Conservation (phyloP, 35 echinoderm and acorn worm species). For the Anneissia japonica region DNA sequence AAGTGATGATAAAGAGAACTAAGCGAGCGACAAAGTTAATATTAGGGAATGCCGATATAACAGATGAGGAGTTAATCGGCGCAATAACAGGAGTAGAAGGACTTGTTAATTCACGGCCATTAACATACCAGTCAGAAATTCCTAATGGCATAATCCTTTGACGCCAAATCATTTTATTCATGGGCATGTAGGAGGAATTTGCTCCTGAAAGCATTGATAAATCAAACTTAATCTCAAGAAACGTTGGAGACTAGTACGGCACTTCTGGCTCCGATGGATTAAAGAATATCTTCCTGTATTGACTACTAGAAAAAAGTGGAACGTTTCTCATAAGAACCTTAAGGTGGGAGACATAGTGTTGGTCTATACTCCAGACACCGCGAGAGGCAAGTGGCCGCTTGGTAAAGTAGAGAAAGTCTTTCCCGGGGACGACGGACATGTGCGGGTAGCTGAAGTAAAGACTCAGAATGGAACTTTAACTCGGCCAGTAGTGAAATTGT, state of each 20-base stretch:
- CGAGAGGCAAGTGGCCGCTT: not conserved
- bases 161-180: slow-evolving; percentile 15
- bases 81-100: slow-evolving; percentile 3
- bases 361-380: not conserved
- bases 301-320: not conserved
- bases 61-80: slow-evolving; percentile 6
- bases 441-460: not conserved
- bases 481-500: too few relatives aligned
- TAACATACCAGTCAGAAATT: not conserved
- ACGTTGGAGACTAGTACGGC: not conserved
- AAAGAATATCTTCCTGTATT: not conserved
- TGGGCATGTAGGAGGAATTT: not conserved
- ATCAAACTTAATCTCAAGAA: not conserved
- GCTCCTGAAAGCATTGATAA: not conserved
- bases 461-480: not conserved
- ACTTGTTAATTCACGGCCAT: not conserved
- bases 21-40: slow-evolving; percentile 13
- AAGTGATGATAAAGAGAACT: slow-evolving; percentile 11
- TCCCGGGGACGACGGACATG: not conserved
- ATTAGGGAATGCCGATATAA: slow-evolving; percentile 6
- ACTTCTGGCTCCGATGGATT: not conserved
- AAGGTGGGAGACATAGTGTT: too few relatives aligned
- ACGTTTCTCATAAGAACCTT: too few relatives aligned
- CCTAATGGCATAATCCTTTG: not conserved
- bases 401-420: not conserved